Conservation (phyloP, 1,140 invertebrate genomes). For the Copidosoma floridanum region DNA sequence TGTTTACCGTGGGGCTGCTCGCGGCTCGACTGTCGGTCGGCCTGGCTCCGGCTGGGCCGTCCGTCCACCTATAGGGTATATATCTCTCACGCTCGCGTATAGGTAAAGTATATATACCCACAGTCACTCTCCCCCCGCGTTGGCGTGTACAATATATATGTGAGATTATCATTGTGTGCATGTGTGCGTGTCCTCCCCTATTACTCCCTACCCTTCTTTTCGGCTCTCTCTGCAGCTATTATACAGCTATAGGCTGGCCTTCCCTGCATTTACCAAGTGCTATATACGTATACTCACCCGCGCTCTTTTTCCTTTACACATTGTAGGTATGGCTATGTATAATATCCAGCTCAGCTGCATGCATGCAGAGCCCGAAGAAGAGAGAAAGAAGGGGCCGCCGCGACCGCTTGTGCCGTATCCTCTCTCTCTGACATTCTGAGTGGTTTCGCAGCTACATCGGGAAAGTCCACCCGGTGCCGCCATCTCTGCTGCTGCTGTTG, state of each 20-base stretch:
- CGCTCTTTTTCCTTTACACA: background rate
- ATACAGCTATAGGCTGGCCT: too few relatives aligned
- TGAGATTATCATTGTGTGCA: too few relatives aligned
- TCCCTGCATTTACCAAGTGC: too few relatives aligned
- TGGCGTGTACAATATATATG: too few relatives aligned
- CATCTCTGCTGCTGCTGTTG: background rate
- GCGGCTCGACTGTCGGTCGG: slow-evolving; percentile 13
- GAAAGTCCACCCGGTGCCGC: background rate
- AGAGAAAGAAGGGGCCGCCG: too few relatives aligned
- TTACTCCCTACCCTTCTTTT: background rate
- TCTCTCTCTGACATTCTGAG: background rate
- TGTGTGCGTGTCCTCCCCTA: background rate
- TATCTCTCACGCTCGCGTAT: too few relatives aligned
- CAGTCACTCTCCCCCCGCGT: background rate
- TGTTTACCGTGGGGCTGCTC: slow-evolving; percentile 6
- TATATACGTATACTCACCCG: too few relatives aligned
- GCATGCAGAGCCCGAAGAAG: too few relatives aligned
- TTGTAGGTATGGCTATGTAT: background rate
- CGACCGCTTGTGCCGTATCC: background rate
- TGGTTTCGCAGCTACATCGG: background rate
- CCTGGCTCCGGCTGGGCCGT: background rate
- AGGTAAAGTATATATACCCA: too few relatives aligned
- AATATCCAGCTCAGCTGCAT: too few relatives aligned
- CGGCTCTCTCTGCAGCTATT: too few relatives aligned
- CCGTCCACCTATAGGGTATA: background rate